Conservation (phyloP, 2,888 invertebrate genomes). For the Callinectes sapidus region DNA sequence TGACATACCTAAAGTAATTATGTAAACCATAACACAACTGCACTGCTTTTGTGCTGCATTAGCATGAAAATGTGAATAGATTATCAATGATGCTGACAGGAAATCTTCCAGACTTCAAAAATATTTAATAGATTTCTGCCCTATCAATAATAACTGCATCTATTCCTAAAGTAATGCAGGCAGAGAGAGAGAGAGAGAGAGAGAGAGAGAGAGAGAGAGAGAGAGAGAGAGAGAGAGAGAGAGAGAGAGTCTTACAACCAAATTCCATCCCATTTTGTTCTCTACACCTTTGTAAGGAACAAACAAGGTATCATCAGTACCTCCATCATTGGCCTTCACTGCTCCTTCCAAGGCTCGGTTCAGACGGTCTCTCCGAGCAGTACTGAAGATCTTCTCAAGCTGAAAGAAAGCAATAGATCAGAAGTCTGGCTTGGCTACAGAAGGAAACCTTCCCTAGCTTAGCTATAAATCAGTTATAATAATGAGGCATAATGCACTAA, state of each 20-base stretch:
- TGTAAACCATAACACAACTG: too few relatives aligned
- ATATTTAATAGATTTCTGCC: too few relatives aligned
- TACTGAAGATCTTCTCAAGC: slow-evolving; percentile 96
- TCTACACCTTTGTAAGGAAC: not conserved
- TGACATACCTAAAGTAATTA: too few relatives aligned
- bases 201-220: too few relatives aligned
- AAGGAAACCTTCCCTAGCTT: not conserved
- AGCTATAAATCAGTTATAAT: not conserved
- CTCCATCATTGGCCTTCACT: slow-evolving; percentile 49
- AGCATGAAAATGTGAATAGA: too few relatives aligned
- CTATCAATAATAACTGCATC: too few relatives aligned
- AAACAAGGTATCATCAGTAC: slow-evolving; percentile 35
- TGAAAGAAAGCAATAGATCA: slow-evolving; percentile 75
- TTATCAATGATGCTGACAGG: too few relatives aligned
- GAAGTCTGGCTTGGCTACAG: not conserved
- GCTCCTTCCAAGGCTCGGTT: slow-evolving; percentile 66
- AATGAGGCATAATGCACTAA: not conserved
- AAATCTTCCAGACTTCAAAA: too few relatives aligned
- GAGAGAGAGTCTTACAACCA: not conserved
- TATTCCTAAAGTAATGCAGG: too few relatives aligned
- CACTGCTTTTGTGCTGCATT: too few relatives aligned
- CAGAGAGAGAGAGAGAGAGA: too few relatives aligned
- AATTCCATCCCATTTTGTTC: not conserved
- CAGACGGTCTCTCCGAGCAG: slow-evolving; percentile 79
- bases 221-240: too few relatives aligned